Evolutionary conservation across 2,797 vertebrate species (phyloP).

Genomic region (Naso thynnoides): DNA sequence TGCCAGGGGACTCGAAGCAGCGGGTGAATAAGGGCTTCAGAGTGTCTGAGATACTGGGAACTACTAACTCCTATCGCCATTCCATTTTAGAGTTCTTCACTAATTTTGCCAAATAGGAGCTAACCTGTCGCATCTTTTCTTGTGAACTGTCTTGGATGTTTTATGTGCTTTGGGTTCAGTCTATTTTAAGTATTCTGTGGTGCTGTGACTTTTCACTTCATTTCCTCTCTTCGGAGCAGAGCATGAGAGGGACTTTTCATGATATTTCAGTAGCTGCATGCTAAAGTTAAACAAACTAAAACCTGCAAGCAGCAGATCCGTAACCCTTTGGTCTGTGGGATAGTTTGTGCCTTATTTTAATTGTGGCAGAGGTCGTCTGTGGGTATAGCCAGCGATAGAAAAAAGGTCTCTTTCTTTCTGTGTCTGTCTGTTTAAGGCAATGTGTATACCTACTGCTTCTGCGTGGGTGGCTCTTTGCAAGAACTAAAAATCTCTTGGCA

Average conservation of each 20-base stretch:
- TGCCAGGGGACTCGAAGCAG: conserved; percentile 89
- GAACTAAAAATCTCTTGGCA: conserved; percentile 80
- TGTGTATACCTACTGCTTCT: conserved; percentile 83
- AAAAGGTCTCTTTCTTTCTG: conserved; percentile 47
- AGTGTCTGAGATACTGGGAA: conserved; percentile 87
- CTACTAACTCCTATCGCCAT: conserved; percentile 73
- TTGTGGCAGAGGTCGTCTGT: conserved; percentile 39
- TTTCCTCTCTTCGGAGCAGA: conserved; percentile 55
- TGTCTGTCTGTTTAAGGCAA: conserved; percentile 73
- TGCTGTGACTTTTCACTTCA: conserved; percentile 43
- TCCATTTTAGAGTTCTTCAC: conserved; percentile 83
- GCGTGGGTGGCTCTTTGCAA: conserved; percentile 83
- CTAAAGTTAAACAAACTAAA: conserved; percentile 59
- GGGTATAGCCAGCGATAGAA: conserved; percentile 49
- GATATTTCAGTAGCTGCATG: conserved; percentile 68
- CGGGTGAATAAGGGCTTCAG: conserved; percentile 89
- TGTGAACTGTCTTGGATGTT: conserved; percentile 48
- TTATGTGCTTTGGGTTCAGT: conserved; percentile 59
- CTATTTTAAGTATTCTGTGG: conserved; percentile 41
- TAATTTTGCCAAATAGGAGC: conserved; percentile 81
- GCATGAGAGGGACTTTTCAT: conserved; percentile 58
- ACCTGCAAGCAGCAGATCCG: conserved; percentile 40
- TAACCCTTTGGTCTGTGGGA: conserved; percentile 55
- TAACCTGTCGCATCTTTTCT: conserved; percentile 42
- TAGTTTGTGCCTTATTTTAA: conserved; percentile 47